Conservation (phyloP, 2,113 vertebrate genomes). For the Callionymus lyra region DNA sequence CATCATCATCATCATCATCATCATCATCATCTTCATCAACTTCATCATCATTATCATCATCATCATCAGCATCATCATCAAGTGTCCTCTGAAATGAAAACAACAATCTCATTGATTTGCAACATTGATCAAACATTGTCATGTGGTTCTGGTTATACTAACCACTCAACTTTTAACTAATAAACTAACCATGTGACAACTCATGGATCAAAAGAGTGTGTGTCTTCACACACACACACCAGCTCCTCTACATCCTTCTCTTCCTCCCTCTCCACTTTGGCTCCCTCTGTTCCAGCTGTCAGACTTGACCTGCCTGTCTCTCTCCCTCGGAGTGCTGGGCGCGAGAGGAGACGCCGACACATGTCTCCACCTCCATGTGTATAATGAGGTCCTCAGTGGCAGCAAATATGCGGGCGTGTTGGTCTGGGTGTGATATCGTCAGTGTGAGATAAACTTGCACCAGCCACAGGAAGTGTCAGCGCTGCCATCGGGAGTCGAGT, state of each 20-base stretch:
- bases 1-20: too few species aligned
- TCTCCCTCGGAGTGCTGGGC: slow-evolving; percentile 53
- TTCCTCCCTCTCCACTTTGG: slow-evolving; percentile 21
- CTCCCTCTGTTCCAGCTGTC: slow-evolving; percentile 51
- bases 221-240: background rate
- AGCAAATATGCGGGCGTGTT: slow-evolving; percentile 23
- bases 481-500: slow-evolving; percentile 41
- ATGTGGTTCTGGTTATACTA: too few species aligned
- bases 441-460: slow-evolving; percentile 36
- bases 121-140: too few species aligned
- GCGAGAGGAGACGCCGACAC: slow-evolving; percentile 24
- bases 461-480: slow-evolving; percentile 38
- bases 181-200: too few species aligned
- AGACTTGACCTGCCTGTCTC: slow-evolving; percentile 60
- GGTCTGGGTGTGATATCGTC: slow-evolving; percentile 14
- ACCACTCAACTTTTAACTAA: too few species aligned
- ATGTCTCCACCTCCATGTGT: slow-evolving; percentile 32
- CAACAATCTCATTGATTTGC: too few species aligned
- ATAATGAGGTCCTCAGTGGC: slow-evolving; percentile 63
- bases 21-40: too few species aligned
- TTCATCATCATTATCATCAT: too few species aligned
- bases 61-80: too few species aligned
- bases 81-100: too few species aligned
- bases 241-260: slow-evolving; percentile 7
- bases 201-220: too few species aligned